A percentile compares a stretch with the other conserved stretches of the same genome.
Evolutionary conservation across 2,113 vertebrate species (phyloP).

Genomic region (Calyptommatus sinebrachiatus): DNA sequence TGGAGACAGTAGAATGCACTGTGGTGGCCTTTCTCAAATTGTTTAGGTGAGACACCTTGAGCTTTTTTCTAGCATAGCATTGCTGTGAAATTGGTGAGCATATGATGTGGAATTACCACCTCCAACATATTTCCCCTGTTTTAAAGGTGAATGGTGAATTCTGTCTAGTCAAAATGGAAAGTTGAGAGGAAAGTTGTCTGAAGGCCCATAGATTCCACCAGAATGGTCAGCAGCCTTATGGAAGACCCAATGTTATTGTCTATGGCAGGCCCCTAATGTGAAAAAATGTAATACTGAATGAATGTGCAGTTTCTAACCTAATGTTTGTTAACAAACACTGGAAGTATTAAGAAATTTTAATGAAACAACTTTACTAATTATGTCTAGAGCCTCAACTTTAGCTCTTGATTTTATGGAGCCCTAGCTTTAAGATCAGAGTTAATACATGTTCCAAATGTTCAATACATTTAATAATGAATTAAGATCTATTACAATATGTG

Average conservation of each 20-base stretch:
- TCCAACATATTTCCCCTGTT: too few relatives aligned
- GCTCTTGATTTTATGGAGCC: background rate
- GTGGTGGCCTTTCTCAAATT: too few relatives aligned
- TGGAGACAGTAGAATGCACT: too few relatives aligned
- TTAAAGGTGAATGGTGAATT: too few relatives aligned
- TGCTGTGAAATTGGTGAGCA: too few relatives aligned
- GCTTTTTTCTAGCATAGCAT: too few relatives aligned
- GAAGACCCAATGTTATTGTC: too few relatives aligned
- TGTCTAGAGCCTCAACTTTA: background rate
- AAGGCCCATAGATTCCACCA: background rate
- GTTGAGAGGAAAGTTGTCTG: background rate
- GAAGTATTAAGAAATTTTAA: background rate
- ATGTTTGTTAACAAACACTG: background rate
- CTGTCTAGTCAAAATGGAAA: too few relatives aligned
- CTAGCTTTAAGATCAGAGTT: background rate
- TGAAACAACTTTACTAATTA: background rate
- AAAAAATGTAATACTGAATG: background rate
- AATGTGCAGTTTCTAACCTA: background rate
- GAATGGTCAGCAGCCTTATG: too few relatives aligned
- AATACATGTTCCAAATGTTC: slow-evolving; percentile 10
- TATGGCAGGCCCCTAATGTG: too few relatives aligned
- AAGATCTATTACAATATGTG: slow-evolving; percentile 1
- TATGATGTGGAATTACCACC: too few relatives aligned
- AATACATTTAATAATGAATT: slow-evolving; percentile 18
- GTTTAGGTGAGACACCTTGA: too few relatives aligned